Conservation (phyloP, 2,888 invertebrate species). For the Meloe dianella region DNA sequence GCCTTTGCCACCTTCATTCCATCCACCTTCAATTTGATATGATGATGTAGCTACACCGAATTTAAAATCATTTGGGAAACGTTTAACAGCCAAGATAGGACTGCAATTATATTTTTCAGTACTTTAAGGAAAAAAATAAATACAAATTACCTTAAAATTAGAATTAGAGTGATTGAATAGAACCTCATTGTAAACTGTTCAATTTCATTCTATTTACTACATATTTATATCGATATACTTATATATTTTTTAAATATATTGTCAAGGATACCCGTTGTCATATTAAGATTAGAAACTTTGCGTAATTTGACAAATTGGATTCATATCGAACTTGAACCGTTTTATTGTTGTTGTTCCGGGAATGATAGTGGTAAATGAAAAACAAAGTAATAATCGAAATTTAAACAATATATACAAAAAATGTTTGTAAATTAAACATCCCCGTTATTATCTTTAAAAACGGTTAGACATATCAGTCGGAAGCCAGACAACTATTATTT, state of each 20-base stretch:
- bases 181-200: background rate
- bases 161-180: background rate
- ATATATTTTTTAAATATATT: background rate
- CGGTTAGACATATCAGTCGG: background rate
- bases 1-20: conserved; percentile 25
- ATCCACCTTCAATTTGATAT: conserved; percentile 28
- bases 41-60: conserved; percentile 22
- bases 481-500: background rate
- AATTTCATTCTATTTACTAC: background rate
- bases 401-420: background rate
- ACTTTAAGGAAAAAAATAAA: conserved; percentile 8
- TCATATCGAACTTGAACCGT: background rate
- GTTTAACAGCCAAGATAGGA: background rate
- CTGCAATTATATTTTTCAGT: background rate
- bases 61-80: conserved; percentile 15
- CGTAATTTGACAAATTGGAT: background rate
- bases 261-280: too few species aligned
- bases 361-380: background rate
- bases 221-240: background rate
- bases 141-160: background rate
- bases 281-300: too few species aligned
- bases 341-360: background rate
- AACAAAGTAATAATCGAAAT: background rate
- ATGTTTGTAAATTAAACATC: conserved; percentile 31
- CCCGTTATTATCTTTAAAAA: background rate